These are phyloP conservation scores for Cydia amplana DNA, from an alignment of 1,140 invertebrate genomes.

Conservation along the genomic window DNA sequence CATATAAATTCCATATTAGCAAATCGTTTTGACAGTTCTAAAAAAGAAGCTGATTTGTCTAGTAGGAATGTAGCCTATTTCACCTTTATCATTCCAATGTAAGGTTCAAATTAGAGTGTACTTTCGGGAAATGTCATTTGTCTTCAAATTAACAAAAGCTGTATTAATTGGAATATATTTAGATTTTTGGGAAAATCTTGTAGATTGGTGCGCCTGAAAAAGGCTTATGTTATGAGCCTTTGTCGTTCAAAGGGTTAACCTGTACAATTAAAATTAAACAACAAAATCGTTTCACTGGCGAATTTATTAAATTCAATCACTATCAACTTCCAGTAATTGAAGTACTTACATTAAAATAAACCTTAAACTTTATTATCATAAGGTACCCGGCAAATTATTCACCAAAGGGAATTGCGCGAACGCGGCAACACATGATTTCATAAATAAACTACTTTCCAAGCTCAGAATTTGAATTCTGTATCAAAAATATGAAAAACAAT, in stretches of 20 bases:
- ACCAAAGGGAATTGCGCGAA: not conserved
- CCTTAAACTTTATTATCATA: conserved; percentile 53
- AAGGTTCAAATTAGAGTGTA: no score
- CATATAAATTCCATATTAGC: no score
- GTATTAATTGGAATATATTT: no score
- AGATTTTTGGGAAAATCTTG: no score
- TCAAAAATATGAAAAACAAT: not conserved
- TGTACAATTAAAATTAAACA: conserved; percentile 43
- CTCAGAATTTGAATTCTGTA: conserved; percentile 3
- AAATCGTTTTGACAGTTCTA: no score
- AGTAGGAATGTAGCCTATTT: no score
- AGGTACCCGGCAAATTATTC: conserved; percentile 61
- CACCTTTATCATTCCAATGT: no score
- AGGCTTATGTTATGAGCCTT: no score
- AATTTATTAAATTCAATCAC: conserved; percentile 80
- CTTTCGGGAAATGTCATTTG: no score
- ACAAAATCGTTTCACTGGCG: conserved; percentile 57
- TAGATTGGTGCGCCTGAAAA: no score
- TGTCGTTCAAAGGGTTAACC: not conserved
- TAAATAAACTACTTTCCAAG: conserved; percentile 47
- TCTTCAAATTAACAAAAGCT: no score
- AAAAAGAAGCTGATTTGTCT: no score
- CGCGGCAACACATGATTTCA: conserved; percentile 31
- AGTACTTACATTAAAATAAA: conserved; percentile 72
- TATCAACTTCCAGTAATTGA: conserved; percentile 74